These are phyloP conservation scores for Megathymus violae DNA, from an alignment of 1,140 invertebrate genomes.

Conservation along the genomic window DNA sequence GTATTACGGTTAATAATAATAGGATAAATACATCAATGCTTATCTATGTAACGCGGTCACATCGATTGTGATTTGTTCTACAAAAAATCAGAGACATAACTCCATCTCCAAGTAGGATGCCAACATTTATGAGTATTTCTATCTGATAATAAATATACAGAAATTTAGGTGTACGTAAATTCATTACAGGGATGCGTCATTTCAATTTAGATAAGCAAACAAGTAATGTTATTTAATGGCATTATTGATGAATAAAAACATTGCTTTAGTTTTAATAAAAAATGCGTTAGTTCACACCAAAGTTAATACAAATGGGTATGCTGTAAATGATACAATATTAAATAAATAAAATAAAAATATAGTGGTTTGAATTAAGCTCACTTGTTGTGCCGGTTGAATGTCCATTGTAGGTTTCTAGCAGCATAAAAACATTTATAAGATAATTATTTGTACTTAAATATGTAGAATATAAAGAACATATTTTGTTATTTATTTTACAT, in stretches of 20 bases:
- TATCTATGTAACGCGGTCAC: no score
- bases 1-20: no score
- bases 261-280: constrained; percentile 4
- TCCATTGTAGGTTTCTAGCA: constrained; percentile 30
- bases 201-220: not conserved
- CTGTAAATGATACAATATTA: not conserved
- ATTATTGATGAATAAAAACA: constrained; percentile 5
- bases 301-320: not conserved
- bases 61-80: not conserved
- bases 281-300: not conserved
- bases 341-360: not conserved
- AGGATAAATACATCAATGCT: no score
- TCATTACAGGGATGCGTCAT: not conserved
- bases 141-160: no score
- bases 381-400: constrained; percentile 15
- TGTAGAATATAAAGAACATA: not conserved
- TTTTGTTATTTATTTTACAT: no score
- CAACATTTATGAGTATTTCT: no score
- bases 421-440: constrained; percentile 19
- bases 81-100: no score
- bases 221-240: not conserved
- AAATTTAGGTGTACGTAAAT: not conserved
- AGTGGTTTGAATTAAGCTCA: constrained; percentile 10
- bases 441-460: constrained; percentile 7
- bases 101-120: no score